Evolutionary conservation across 2,888 invertebrate species (phyloP).

Genomic region (Eupelmus urozonus): DNA sequence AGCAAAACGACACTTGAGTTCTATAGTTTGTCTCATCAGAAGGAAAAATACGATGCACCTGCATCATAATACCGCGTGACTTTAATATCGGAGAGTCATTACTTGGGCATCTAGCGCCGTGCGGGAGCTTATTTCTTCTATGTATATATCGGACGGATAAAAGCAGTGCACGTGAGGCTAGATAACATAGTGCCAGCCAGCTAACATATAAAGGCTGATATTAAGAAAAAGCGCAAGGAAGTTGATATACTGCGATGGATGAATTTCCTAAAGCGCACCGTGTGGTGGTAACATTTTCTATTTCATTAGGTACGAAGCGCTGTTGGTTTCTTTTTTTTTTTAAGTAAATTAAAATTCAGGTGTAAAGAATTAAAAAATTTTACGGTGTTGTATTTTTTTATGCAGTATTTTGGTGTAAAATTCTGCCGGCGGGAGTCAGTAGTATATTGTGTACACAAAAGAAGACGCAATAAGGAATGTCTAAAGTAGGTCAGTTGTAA

Average conservation of each 20-base stretch:
- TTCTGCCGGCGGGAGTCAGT: neutral
- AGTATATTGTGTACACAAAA: neutral
- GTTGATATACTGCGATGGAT: neutral
- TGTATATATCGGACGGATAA: neutral
- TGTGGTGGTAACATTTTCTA: no score
- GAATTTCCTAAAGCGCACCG: neutral
- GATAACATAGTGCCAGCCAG: conserved; percentile 7
- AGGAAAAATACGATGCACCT: conserved; percentile 26
- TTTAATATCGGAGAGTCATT: conserved; percentile 45
- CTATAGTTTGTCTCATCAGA: neutral
- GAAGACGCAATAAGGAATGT: conserved; percentile 5
- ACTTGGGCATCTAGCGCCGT: conserved; percentile 1
- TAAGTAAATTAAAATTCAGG: neutral
- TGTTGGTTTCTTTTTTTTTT: neutral
- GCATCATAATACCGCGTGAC: conserved; percentile 23
- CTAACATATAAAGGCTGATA: neutral
- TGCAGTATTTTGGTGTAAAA: neutral
- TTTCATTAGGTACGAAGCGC: neutral
- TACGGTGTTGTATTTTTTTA: neutral
- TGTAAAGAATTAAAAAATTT: neutral
- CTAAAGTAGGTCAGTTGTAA: conserved; percentile 33
- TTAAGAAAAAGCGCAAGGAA: neutral
- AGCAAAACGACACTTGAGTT: conserved; percentile 9
- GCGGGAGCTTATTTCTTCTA: neutral
- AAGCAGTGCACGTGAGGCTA: neutral